Conservation (phyloP, 2,797 vertebrate genomes). For the Anisognathus igniventris region DNA sequence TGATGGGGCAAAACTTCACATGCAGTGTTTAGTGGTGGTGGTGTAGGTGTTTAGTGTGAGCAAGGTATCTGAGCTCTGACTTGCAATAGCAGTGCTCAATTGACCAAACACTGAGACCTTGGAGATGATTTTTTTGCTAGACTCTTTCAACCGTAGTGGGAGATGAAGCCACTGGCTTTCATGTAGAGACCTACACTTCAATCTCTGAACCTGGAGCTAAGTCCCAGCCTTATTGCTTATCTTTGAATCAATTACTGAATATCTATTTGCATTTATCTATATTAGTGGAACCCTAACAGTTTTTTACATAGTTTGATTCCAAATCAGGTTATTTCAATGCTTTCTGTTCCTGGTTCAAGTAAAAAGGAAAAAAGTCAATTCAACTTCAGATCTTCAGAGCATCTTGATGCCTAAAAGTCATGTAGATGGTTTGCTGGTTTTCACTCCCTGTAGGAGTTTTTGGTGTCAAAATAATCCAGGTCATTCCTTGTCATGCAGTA, state of each 20-base stretch:
- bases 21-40: neutral
- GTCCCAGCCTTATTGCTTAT: neutral
- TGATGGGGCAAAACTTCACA: neutral
- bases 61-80: neutral
- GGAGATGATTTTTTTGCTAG: neutral
- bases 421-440: neutral
- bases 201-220: neutral
- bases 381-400: neutral
- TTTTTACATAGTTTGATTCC: neutral
- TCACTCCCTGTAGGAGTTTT: neutral
- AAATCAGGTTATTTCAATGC: neutral
- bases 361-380: neutral
- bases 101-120: neutral
- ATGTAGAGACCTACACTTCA: neutral
- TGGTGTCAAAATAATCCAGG: neutral
- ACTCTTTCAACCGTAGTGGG: neutral
- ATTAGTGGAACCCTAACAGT: neutral
- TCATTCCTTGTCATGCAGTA: neutral
- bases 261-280: neutral
- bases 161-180: neutral
- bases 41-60: neutral
- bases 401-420: neutral
- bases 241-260: neutral
- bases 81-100: neutral
- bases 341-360: neutral